A percentile compares a stretch with the other conserved stretches of the same genome.
These are phyloP conservation scores for Petrocephalus zakoni DNA, from an alignment of 2,113 vertebrate genomes.

Conservation along the genomic window DNA sequence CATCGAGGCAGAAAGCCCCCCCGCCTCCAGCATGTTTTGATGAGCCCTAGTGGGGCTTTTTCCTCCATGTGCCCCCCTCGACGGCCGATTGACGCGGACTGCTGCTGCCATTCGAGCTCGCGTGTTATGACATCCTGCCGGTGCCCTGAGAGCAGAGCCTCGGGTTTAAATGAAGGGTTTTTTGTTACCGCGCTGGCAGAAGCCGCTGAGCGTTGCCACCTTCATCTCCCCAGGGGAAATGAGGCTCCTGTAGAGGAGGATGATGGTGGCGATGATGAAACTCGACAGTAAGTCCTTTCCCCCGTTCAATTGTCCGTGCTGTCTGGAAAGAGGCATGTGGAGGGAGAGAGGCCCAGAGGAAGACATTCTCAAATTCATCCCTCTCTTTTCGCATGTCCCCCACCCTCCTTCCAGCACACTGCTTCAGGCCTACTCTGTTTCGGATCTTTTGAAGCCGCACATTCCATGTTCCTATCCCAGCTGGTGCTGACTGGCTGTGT, in stretches of 20 bases:
- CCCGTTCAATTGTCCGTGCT: constrained; percentile 18
- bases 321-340: not conserved
- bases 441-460: not conserved
- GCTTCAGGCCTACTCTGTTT: not conserved
- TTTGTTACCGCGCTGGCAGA: constrained; percentile 30
- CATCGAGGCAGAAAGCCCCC: not conserved
- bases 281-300: constrained; percentile 87
- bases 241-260: constrained; percentile 98
- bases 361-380: constrained; percentile 12
- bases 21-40: not conserved
- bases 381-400: constrained; percentile 17
- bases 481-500: not conserved
- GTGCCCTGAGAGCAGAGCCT: not conserved
- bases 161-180: not conserved
- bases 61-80: not conserved
- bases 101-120: not conserved
- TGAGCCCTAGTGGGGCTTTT: not conserved
- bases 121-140: not conserved
- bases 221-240: constrained; percentile 84
- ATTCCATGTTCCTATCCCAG: not conserved
- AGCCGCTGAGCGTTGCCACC: constrained; percentile 38
- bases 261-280: constrained; percentile 77
- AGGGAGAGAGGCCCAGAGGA: not conserved
- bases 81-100: not conserved
- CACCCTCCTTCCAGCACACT: not conserved